Conservation (phyloP, 1,140 invertebrate species). For the Anastrepha obliqua region DNA sequence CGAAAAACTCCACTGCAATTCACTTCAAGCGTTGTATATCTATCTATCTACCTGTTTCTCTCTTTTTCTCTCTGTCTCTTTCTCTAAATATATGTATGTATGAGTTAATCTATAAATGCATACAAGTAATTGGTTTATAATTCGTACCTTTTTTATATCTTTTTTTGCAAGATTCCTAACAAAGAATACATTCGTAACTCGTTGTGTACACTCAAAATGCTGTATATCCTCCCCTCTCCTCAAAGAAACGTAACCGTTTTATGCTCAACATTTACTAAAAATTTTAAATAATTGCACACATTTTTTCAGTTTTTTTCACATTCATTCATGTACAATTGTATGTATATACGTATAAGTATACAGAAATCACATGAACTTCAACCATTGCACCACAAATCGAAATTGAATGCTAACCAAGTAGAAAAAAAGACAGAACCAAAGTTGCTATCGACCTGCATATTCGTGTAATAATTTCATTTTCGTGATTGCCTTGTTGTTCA, state of each 20-base stretch:
- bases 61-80: constrained; percentile 1
- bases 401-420: too few relatives aligned
- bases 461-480: too few relatives aligned
- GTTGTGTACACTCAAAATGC: constrained; percentile 45
- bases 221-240: constrained; percentile 49
- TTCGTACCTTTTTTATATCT: background rate
- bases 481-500: too few relatives aligned
- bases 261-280: background rate
- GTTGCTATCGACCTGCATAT: too few relatives aligned
- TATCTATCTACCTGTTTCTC: constrained; percentile 21
- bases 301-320: background rate
- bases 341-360: background rate
- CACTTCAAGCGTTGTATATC: constrained; percentile 49
- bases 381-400: too few relatives aligned
- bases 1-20: constrained; percentile 45
- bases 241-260: constrained; percentile 20
- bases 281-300: background rate
- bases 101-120: constrained; percentile 26
- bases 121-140: constrained; percentile 26
- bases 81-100: constrained; percentile 22
- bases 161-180: background rate
- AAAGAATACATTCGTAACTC: background rate
- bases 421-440: too few relatives aligned
- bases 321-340: background rate
- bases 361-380: too few relatives aligned